These are phyloP conservation scores for Sitodiplosis mosellana DNA, from an alignment of 1,140 invertebrate genomes.

Conservation along the genomic window DNA sequence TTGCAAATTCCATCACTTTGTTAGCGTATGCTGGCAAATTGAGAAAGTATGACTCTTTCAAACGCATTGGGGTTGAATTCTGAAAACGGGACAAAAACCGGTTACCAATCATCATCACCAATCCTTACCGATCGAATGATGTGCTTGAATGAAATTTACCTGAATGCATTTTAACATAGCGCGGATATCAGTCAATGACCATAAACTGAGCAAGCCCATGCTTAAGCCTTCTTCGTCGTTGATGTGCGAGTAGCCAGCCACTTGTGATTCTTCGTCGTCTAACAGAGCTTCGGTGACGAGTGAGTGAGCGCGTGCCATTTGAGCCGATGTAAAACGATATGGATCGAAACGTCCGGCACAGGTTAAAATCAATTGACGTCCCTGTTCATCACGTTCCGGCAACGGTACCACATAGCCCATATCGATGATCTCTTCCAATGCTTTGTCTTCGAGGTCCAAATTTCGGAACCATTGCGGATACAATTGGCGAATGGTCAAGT, in stretches of 20 bases:
- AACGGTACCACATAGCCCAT: slow-evolving; percentile 65
- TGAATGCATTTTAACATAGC: slow-evolving; percentile 62
- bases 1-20: slow-evolving; percentile 58
- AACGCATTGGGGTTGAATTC: slow-evolving; percentile 74
- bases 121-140: not conserved
- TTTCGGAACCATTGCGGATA: slow-evolving; percentile 71
- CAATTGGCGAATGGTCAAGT: slow-evolving; percentile 58
- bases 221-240: slow-evolving; percentile 67
- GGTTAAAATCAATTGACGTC: slow-evolving; percentile 54
- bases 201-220: slow-evolving; percentile 62
- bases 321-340: slow-evolving; percentile 46
- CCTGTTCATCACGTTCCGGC: slow-evolving; percentile 47
- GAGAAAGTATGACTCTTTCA: slow-evolving; percentile 68
- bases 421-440: slow-evolving; percentile 58
- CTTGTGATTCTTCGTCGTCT: slow-evolving; percentile 63
- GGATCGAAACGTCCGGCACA: slow-evolving; percentile 56
- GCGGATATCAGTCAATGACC: slow-evolving; percentile 59
- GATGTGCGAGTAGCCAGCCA: slow-evolving; percentile 58
- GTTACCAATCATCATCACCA: not conserved
- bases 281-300: slow-evolving; percentile 56
- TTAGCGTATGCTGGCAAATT: slow-evolving; percentile 59
- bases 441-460: slow-evolving; percentile 46
- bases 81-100: slow-evolving; percentile 22
- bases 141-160: slow-evolving; percentile 26
- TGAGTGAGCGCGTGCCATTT: slow-evolving; percentile 58